phyloP scores from a whole-genome alignment of 2,113 vertebrate genomes.

The Apodemus speciosus region DNA sequence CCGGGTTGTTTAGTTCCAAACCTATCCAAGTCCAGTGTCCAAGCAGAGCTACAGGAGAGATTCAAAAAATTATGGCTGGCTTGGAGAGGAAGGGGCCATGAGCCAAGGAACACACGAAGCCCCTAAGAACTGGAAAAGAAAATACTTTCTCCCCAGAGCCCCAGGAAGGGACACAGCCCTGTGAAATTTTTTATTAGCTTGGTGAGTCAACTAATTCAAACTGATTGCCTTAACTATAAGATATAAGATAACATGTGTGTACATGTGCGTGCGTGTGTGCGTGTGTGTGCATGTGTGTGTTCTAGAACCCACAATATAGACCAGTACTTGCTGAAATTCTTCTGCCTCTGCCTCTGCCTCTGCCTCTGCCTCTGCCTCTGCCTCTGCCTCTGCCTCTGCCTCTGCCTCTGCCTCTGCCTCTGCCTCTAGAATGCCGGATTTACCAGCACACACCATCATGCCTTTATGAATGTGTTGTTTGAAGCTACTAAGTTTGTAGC shows the following conservation, averaged over 20 bases:
- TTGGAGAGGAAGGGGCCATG: neutral
- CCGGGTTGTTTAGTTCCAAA: neutral
- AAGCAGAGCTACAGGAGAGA: neutral
- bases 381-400: too few relatives aligned
- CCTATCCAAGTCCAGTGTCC: neutral
- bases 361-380: too few relatives aligned
- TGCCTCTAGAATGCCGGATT: neutral
- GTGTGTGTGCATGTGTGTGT: neutral
- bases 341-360: neutral
- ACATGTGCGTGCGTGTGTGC: neutral
- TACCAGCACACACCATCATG: neutral
- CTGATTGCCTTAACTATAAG: neutral
- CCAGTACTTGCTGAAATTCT: neutral
- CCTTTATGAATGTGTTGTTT: neutral
- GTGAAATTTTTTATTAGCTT: neutral
- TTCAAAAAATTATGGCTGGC: neutral
- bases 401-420: neutral
- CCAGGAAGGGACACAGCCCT: neutral
- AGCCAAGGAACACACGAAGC: neutral
- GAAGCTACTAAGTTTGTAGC: neutral
- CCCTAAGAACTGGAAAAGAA: neutral
- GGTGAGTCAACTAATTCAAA: neutral
- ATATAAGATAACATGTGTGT: neutral
- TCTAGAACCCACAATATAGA: neutral
- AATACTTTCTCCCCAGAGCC: neutral